A percentile compares a stretch with the other conserved stretches of the same genome.
Evolutionary conservation across 2,888 invertebrate species (phyloP).

Genomic region (Leucophora obtusa): DNA sequence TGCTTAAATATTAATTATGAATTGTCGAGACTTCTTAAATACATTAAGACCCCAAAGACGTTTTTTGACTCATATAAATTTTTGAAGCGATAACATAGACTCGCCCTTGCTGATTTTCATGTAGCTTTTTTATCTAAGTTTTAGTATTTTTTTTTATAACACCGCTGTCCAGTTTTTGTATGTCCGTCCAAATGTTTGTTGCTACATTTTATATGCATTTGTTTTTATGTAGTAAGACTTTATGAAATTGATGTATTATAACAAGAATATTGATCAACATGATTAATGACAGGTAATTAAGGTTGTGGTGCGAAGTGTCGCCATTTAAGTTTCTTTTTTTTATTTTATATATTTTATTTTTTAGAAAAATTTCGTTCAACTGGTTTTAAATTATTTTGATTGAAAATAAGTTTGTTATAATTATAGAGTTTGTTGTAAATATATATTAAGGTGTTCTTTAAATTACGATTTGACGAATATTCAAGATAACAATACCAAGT

Average conservation of each 20-base stretch:
- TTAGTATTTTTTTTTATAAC: constrained; percentile 1
- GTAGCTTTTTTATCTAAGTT: constrained; percentile 21
- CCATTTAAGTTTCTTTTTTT: constrained; percentile 42
- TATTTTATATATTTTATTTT: not conserved
- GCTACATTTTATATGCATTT: constrained; percentile 33
- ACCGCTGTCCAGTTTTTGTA: not conserved
- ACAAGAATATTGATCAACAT: constrained; percentile 64
- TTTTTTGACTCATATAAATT: constrained; percentile 58
- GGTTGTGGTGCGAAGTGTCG: constrained; percentile 62
- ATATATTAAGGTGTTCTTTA: not conserved
- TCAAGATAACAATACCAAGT: no score
- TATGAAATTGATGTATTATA: constrained; percentile 63
- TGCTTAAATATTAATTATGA: constrained; percentile 75
- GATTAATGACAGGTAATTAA: constrained; percentile 66
- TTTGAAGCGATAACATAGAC: constrained; percentile 57
- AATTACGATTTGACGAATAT: no score
- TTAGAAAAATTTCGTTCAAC: not conserved
- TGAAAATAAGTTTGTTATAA: constrained; percentile 10
- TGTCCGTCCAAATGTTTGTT: not conserved
- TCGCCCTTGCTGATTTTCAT: constrained; percentile 31
- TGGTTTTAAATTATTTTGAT: constrained; percentile 18
- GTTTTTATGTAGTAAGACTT: constrained; percentile 19
- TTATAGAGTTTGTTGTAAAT: constrained; percentile 1
- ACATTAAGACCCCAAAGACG: constrained; percentile 34
- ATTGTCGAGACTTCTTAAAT: constrained; percentile 49